Evolutionary conservation across 2,113 vertebrate genomes (phyloP), one percentile per base, ranked within the genome.

Genomic region (Megalops atlanticus): DNA sequence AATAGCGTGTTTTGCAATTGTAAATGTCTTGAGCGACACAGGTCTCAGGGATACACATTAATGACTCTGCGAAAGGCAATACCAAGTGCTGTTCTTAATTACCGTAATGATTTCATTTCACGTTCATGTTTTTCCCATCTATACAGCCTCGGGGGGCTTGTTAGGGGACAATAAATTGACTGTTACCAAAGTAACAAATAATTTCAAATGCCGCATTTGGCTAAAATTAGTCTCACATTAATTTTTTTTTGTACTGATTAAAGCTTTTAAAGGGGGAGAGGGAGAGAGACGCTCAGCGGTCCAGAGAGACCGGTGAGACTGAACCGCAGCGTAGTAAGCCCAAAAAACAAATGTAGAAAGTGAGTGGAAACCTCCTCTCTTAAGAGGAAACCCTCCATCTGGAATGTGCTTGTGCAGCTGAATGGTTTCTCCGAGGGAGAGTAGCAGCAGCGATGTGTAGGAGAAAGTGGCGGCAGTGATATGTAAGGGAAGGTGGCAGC

Each of bases 1-100:
- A 64, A 10, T 64, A 10, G 77, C 43, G 31, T 41, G 27, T 75
- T 82, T 15, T 43, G 41, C 11, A 35, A 38, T 0, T n/a, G 35
- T 85, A 81, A 84, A 74, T 82, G 49, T 73, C 78, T 47, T 36
- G 31, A 78, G 52, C 58, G 76, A 72, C 71, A 36, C 18, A 31
- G 36, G 15, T 7, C 58, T 5, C 24, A 64, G 58, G 58, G 58
- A 64, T 24, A 8, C 6, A 5, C 58, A 12, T 31, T 64, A 31
- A 64, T 31, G n/a, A 64, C 18, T 5, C 7, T 31, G n/a, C 21
- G 8, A 4, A 24, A 10, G n/a, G 18, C 8, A 11, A 64, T 31
- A 64, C 8, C 7, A 31, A 79, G 41, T 24, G 77, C 41, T 15
- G 77, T n/a, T 43, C 38, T 33, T 71, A 79, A 71, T 79, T 79